Conservation (phyloP, 2,797 vertebrate species). For the Leptatherina wallacei region DNA sequence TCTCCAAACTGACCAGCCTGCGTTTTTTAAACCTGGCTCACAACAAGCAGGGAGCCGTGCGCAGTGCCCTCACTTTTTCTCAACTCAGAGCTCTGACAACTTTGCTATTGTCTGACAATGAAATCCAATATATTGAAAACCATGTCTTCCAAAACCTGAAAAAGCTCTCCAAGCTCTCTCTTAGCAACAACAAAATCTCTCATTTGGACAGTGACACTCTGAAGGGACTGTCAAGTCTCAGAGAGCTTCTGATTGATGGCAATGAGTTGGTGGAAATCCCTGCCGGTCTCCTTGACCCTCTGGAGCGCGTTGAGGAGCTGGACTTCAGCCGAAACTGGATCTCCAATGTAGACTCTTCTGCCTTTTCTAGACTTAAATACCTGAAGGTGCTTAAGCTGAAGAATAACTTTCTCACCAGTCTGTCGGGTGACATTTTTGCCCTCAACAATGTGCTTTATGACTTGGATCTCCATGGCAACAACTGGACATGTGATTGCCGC, state of each 20-base stretch:
- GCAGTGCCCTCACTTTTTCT: conserved; percentile 85
- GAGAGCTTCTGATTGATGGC: conserved; percentile 88
- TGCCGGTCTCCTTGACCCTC: conserved; percentile 85
- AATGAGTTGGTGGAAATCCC: conserved; percentile 89
- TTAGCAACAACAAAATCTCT: conserved; percentile 89
- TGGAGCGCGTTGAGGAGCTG: conserved; percentile 87
- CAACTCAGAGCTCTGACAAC: conserved; percentile 87
- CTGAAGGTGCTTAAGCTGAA: conserved; percentile 90
- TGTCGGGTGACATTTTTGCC: conserved; percentile 87
- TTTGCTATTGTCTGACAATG: conserved; percentile 90
- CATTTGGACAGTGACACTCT: conserved; percentile 85
- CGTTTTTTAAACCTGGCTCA: conserved; percentile 92
- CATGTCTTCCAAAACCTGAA: conserved; percentile 89
- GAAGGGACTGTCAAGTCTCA: conserved; percentile 85
- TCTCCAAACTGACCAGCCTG: conserved; percentile 87
- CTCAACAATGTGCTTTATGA: conserved; percentile 87
- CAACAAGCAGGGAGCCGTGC: conserved; percentile 89
- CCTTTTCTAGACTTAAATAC: conserved; percentile 83
- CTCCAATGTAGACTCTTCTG: conserved; percentile 77
- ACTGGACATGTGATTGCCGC: conserved; percentile 94
- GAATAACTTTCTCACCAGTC: conserved; percentile 87
- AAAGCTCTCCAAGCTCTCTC: conserved; percentile 86
- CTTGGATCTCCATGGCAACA: conserved; percentile 91
- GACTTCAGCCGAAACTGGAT: conserved; percentile 90
- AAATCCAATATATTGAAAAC: conserved; percentile 85